Base-by-base conservation (phyloP, 2,113 vertebrate genomes). In the Thamnaconus septentrionalis region DNA sequence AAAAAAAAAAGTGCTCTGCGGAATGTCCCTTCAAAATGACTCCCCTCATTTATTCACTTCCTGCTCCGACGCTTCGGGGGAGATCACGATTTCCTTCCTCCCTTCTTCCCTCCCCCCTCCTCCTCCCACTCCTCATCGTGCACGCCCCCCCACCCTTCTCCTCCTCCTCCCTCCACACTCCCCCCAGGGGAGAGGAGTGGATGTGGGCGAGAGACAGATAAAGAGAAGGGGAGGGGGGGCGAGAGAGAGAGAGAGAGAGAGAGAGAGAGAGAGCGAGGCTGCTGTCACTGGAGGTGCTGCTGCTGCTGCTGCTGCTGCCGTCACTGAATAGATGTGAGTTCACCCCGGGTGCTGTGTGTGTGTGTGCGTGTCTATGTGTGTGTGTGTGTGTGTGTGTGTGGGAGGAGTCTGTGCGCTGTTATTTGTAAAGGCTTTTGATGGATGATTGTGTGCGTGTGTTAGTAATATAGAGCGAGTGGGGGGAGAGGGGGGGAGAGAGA, bases 401-500 rank as follows among this genome's bases (percentile, higher is more conserved):
- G 84, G 88, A 83, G 84, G 91, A 91, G 91, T 85, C 89, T 86
- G 76, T 79, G 79, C 80, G 81, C 82, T 81, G 87, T 90, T 90
- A 79, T 92, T 91, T 90, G 89, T 83, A 92, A 90, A 90, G 90
- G 85, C 83, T 87, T 88, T 91, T 92, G 94, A 93, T 92, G 91
- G 93, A 93, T 93, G 92, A 92, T 89, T 88, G 78, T 78, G 76
- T 75, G 61, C 61, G 78, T 80, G 76, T 72, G 61, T 53, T 56
- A 53, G 64, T 53, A 31, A 31, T 31, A 31, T 31, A 2, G 18
- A 31, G 53, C 7, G 49, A 40, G 49, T 45, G 61, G 40, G 44
- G 8, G 52, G 49, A 40, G 49, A 39, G 61, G 40, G 44, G 8
- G 52, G 7, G 52, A 39, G 83, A 71, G 83, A 75, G 59, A 73